Evolutionary conservation across 2,113 vertebrate genomes (phyloP).

Genomic region (Spea bombifrons): DNA sequence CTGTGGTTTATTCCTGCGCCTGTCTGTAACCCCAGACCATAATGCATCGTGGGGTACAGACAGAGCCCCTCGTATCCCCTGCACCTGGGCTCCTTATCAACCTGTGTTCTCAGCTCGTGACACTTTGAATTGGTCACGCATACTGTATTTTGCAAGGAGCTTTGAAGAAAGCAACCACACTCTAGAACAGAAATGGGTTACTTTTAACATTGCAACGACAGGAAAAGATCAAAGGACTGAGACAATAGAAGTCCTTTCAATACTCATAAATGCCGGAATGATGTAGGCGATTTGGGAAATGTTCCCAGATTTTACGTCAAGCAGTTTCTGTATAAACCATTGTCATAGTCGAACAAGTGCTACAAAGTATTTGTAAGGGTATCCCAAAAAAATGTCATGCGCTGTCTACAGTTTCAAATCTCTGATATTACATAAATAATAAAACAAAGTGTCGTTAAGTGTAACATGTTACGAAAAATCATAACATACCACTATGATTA

Average conservation of each 20-base stretch:
- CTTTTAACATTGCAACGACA: conserved; percentile 44
- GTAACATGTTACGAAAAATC: too few relatives aligned
- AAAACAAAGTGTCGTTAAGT: too few relatives aligned
- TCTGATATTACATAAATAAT: too few relatives aligned
- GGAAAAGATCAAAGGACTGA: conserved; percentile 45
- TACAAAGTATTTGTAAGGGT: conserved; percentile 29
- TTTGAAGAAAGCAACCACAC: conserved; percentile 37
- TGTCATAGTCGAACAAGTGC: conserved; percentile 19
- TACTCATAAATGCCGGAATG: conserved; percentile 40
- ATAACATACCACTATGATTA: too few relatives aligned
- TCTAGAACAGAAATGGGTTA: conserved; percentile 41
- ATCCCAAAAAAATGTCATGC: conserved; percentile 17
- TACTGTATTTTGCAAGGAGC: conserved; percentile 22
- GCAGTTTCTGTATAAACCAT: conserved; percentile 12
- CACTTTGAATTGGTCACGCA: conserved; percentile 42
- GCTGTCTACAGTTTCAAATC: background rate
- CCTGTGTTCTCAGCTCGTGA: too few relatives aligned
- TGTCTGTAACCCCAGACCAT: too few relatives aligned
- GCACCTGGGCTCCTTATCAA: too few relatives aligned
- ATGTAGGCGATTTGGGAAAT: conserved; percentile 45
- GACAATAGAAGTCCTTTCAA: conserved; percentile 39
- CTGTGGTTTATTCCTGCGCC: too few relatives aligned
- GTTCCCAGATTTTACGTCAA: conserved; percentile 42
- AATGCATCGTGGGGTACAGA: too few relatives aligned
- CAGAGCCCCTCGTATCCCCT: too few relatives aligned